phyloP scores from a whole-genome alignment of 2,888 invertebrate species.

The Macrostomum cliftonense region DNA sequence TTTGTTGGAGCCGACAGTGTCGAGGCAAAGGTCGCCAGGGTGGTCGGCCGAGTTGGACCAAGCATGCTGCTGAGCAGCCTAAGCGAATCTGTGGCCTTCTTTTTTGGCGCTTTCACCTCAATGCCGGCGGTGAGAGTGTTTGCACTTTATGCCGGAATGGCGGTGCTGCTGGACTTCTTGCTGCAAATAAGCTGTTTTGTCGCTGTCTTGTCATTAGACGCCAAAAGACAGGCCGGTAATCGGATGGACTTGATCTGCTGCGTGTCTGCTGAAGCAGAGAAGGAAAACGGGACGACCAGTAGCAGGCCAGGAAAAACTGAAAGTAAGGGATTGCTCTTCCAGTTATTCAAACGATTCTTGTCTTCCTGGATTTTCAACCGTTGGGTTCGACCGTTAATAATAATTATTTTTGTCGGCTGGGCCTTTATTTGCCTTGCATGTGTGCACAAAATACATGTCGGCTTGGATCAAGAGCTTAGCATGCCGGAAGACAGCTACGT shows the following conservation, averaged over 20 bases:
- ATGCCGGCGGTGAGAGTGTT: conserved; percentile 96
- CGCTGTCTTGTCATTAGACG: conserved; percentile 69
- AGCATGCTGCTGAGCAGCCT: conserved; percentile 82
- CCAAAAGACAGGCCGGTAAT: conserved; percentile 47
- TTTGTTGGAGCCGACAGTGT: too few relatives aligned
- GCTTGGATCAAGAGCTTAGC: conserved; percentile 81
- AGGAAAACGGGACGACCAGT: background rate
- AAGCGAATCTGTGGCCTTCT: conserved; percentile 87
- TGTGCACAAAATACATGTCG: conserved; percentile 65
- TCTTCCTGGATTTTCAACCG: conserved; percentile 32
- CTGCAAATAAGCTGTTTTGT: conserved; percentile 90
- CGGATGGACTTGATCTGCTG: background rate
- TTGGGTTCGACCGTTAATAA: conserved; percentile 32
- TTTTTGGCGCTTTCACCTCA: conserved; percentile 68
- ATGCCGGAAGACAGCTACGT: conserved; percentile 86
- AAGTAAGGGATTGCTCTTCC: conserved; percentile 53
- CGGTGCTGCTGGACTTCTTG: conserved; percentile 76
- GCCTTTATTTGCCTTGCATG: conserved; percentile 68
- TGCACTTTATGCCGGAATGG: conserved; percentile 85
- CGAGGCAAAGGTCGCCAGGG: conserved; percentile 50
- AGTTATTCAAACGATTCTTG: conserved; percentile 59
- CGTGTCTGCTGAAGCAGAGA: background rate
- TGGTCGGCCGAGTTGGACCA: conserved; percentile 79
- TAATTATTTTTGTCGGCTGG: conserved; percentile 68
- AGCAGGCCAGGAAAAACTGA: conserved; percentile 2